Conservation (phyloP, 2,113 vertebrate species). For the Cavia aperea region DNA sequence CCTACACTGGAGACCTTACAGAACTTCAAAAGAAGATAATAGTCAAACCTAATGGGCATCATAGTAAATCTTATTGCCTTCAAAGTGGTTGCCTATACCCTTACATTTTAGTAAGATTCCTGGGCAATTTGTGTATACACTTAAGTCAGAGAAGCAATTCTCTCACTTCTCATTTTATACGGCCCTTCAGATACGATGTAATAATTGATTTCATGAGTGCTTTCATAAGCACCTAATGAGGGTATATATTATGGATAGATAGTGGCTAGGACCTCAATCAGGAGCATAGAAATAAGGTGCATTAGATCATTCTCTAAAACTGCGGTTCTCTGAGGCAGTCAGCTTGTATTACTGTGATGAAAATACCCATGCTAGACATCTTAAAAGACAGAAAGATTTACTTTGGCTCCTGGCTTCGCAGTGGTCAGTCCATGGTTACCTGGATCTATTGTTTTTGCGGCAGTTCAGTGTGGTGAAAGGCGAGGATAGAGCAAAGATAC, state of each 20-base stretch:
- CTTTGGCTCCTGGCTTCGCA: background rate
- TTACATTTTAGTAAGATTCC: background rate
- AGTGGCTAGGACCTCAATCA: background rate
- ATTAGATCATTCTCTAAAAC: background rate
- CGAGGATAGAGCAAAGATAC: background rate
- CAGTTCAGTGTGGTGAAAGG: background rate
- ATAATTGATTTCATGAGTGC: constrained; percentile 4
- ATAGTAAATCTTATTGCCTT: no score
- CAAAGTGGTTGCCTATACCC: no score
- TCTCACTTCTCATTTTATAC: constrained; percentile 21
- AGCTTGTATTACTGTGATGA: background rate
- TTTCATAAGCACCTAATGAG: background rate
- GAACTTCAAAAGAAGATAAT: no score
- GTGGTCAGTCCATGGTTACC: background rate
- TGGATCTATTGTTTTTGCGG: background rate
- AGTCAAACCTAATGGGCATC: no score
- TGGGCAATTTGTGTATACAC: background rate
- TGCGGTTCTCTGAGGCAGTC: background rate
- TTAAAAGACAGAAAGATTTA: background rate
- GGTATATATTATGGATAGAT: background rate
- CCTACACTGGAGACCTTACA: no score
- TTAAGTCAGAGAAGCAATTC: background rate
- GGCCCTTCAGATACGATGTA: background rate
- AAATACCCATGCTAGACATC: background rate
- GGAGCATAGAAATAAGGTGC: background rate